phyloP scores from a whole-genome alignment of 2,113 vertebrate species.

The Microcebus lehilahytsara region DNA sequence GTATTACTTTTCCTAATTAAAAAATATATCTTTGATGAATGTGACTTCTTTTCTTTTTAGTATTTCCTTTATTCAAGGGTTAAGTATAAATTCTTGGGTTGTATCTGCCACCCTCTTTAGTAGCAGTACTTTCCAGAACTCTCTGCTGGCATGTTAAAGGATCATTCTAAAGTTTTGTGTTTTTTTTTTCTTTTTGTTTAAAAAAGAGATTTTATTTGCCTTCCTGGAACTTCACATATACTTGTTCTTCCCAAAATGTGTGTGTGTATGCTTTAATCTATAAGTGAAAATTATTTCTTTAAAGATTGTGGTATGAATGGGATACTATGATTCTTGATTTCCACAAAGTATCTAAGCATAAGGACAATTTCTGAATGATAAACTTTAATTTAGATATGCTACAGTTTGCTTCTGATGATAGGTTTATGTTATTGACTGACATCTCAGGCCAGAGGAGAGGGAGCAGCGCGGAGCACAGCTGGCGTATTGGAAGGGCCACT shows the following conservation, averaged over 20 bases:
- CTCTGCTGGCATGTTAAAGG: not conserved
- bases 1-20: not conserved
- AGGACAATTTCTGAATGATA: constrained; percentile 43
- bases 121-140: not conserved
- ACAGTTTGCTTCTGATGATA: constrained; percentile 77
- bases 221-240: not conserved
- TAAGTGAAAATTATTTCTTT: not conserved
- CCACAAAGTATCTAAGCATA: constrained; percentile 6
- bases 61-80: not conserved
- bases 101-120: not conserved
- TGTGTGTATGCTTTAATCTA: not conserved
- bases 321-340: constrained; percentile 25
- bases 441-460: constrained; percentile 84
- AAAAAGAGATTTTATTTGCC: constrained; percentile 28
- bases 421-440: constrained; percentile 82
- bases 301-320: not conserved
- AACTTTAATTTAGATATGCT: constrained; percentile 32
- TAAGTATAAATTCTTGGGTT: not conserved
- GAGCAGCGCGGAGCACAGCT: constrained; percentile 83
- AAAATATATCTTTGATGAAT: not conserved
- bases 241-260: not conserved
- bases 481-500: constrained; percentile 80
- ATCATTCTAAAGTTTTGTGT: not conserved
- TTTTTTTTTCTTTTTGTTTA: not conserved
- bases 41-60: not conserved